Conservation (phyloP, 2,888 invertebrate species). For the Thereva nobilitata region DNA sequence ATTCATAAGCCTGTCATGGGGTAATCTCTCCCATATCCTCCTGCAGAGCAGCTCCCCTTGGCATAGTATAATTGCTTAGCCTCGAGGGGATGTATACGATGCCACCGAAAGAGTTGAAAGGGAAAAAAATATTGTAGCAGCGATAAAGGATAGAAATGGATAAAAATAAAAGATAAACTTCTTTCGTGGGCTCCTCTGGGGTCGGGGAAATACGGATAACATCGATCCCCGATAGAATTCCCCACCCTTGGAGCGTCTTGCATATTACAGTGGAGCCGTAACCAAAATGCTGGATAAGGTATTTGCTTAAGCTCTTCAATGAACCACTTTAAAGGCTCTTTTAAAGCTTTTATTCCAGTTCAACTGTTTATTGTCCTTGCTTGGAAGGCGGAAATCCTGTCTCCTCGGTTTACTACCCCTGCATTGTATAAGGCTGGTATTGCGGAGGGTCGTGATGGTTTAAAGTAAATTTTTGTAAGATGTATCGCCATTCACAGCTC, state of each 20-base stretch:
- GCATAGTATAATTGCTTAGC: slow-evolving; percentile 22
- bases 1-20: slow-evolving; percentile 6
- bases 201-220: background rate
- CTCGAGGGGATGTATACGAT: slow-evolving; percentile 13
- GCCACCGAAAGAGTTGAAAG: slow-evolving; percentile 6
- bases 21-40: slow-evolving; percentile 20
- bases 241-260: background rate
- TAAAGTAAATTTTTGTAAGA: background rate
- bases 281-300: slow-evolving; percentile 12
- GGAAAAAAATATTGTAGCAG: background rate
- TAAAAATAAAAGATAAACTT: slow-evolving; percentile 7
- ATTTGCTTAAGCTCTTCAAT: slow-evolving; percentile 19
- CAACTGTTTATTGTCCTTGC: slow-evolving; percentile 25
- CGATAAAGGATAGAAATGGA: background rate
- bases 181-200: background rate
- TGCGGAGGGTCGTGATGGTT: too few relatives aligned
- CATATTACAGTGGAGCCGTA: slow-evolving; percentile 2
- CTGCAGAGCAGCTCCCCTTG: slow-evolving; percentile 4
- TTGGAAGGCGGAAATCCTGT: background rate
- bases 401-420: background rate
- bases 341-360: slow-evolving; percentile 24
- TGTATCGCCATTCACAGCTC: background rate
- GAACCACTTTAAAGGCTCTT: slow-evolving; percentile 18
- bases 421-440: background rate
- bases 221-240: slow-evolving; percentile 4